Evolutionary conservation across 2,113 vertebrate genomes (phyloP), one percentile per base, ranked within the genome.

Genomic region (Lepisosteus oculatus): DNA sequence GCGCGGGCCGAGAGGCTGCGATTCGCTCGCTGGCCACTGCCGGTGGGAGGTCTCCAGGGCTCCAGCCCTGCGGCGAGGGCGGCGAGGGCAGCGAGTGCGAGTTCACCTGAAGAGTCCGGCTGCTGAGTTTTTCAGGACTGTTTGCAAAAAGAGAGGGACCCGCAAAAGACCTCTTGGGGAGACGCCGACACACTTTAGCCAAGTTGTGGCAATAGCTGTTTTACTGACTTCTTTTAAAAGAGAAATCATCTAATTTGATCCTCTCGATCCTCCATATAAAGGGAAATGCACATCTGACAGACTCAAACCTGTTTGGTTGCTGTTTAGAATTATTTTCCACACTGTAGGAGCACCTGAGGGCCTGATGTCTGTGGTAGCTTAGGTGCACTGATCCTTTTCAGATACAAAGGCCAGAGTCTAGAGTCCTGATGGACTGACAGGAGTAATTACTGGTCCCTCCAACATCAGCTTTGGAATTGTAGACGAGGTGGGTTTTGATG

Each of bases 211-310:
- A 15, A 14, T 29, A 44, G 63, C 4, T 43, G 65, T 15, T 55
- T 51, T 51, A 8, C 8, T 1, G 6, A 54, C 55, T 56, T 44
- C 69, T 47, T 68, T 12, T 12, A 14, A 66, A 43, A 54, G 12
- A 41, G 17, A 6, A 55, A 43, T 29, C 3, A 43, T 15, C 55
- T 65, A 29, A 65, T 63, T 66, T 65, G 9, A 76, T 67, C 61
- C 47, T 71, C 59, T 77, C 54, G 29, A 54, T 61, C 65, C 63
- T 76, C 42, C 51, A 74, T 54, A 68, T 59, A 87, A 88, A 87
- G 83, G 84, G 85, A 87, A 69, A 42, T 65, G 70, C 69, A 68
- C 42, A 5, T 51, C 61, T 47, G 1, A n/a, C 3, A 3, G 61
- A 72, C 73, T 11, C 45, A 68, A 55, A 51, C 55, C 68, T 59